Conservation (phyloP, 2,888 invertebrate species). For the Spisula subtruncata region DNA sequence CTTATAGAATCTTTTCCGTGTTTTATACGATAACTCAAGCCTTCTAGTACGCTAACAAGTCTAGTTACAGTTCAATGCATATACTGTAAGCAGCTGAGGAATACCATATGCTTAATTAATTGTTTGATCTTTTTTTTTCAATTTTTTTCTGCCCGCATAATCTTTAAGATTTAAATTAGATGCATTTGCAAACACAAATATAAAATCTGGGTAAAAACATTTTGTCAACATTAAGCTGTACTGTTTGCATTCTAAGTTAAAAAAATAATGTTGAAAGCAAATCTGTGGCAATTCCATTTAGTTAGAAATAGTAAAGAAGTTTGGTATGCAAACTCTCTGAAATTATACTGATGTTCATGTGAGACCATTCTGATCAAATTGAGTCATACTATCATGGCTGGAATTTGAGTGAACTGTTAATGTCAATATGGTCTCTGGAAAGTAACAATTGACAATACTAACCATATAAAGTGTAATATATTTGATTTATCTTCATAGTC, state of each 20-base stretch:
- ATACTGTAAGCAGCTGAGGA: background rate
- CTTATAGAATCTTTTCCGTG: slow-evolving; percentile 22
- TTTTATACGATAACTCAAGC: slow-evolving; percentile 29
- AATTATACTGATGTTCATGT: too few relatives aligned
- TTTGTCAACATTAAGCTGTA: background rate
- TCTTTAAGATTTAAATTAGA: slow-evolving; percentile 7
- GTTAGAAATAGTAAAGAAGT: too few relatives aligned
- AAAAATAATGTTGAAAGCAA: too few relatives aligned
- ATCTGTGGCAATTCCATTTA: too few relatives aligned
- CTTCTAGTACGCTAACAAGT: slow-evolving; percentile 13
- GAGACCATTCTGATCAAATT: background rate
- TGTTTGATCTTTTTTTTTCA: slow-evolving; percentile 31
- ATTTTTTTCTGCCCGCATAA: background rate
- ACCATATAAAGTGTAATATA: background rate
- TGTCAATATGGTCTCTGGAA: slow-evolving; percentile 13
- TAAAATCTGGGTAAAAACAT: background rate
- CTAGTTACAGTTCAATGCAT: background rate
- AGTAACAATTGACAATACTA: background rate
- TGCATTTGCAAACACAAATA: background rate
- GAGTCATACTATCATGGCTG: background rate
- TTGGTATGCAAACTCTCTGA: too few relatives aligned
- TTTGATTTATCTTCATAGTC: background rate
- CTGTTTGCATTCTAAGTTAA: background rate
- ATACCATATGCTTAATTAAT: slow-evolving; percentile 27
- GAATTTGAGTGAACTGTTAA: slow-evolving; percentile 4